These are phyloP conservation scores for Gymnoscopelus braueri DNA, from an alignment of 2,797 vertebrate species.

Conservation along the genomic window DNA sequence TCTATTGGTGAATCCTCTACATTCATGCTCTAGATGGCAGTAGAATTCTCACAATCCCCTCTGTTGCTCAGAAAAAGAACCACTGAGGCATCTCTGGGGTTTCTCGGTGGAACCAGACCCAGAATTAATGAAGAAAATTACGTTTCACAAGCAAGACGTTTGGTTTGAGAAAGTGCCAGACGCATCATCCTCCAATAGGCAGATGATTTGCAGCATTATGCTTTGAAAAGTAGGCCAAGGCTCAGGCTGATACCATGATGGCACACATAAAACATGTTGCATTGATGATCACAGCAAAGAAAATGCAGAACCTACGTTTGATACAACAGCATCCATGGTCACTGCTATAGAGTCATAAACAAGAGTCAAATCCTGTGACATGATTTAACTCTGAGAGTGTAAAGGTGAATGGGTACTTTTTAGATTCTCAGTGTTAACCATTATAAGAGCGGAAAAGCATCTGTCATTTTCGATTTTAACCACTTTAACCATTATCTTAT, in stretches of 20 bases:
- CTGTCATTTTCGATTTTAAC: too few species aligned
- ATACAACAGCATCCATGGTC: too few species aligned
- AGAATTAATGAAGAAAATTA: slow-evolving; percentile 42
- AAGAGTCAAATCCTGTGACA: too few species aligned
- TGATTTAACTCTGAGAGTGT: too few species aligned
- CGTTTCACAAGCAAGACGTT: slow-evolving; percentile 53
- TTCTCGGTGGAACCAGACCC: slow-evolving; percentile 45
- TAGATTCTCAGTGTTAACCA: too few species aligned
- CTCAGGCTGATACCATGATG: slow-evolving; percentile 27
- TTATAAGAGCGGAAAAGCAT: too few species aligned
- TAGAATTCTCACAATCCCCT: slow-evolving; percentile 53
- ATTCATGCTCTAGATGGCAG: slow-evolving; percentile 71
- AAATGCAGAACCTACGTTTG: too few species aligned
- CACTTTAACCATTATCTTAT: too few species aligned
- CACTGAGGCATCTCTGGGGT: slow-evolving; percentile 4
- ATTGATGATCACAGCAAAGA: too few species aligned
- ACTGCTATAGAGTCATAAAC: too few species aligned
- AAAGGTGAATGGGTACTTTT: too few species aligned
- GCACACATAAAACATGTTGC: too few species aligned
- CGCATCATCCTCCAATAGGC: slow-evolving; percentile 47
- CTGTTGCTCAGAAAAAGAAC: slow-evolving; percentile 3
- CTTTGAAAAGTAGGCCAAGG: slow-evolving; percentile 70
- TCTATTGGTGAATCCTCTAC: slow-evolving; percentile 10
- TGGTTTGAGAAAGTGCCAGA: slow-evolving; percentile 65
- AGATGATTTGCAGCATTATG: slow-evolving; percentile 19